These are phyloP conservation scores for Thunnus thynnus DNA, from an alignment of 2,113 vertebrate species.

Conservation along the genomic window DNA sequence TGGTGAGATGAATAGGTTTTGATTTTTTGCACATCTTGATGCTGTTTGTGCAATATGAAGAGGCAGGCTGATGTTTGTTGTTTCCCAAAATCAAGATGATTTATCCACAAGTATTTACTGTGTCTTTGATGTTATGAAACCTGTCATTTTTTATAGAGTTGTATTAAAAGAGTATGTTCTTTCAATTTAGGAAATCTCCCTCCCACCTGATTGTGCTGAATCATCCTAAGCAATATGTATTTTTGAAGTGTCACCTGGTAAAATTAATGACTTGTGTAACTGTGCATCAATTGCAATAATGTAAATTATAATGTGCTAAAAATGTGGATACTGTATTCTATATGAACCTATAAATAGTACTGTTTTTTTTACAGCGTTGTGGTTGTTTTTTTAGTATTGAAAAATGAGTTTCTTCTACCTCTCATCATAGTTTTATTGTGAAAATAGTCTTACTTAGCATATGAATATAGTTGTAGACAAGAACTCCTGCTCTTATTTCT, in stretches of 20 bases:
- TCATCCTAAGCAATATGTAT: conserved; percentile 76
- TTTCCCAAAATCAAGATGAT: conserved; percentile 21
- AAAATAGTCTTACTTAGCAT: not conserved
- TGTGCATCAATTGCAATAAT: conserved; percentile 82
- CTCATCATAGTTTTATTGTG: conserved; percentile 7
- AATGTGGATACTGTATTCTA: conserved; percentile 71
- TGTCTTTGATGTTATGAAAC: conserved; percentile 42
- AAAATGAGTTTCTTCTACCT: not conserved
- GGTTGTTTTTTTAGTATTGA: conserved; percentile 24
- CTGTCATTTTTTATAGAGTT: conserved; percentile 35
- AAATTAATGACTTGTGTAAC: conserved; percentile 67
- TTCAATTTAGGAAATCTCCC: conserved; percentile 36
- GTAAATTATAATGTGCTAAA: conserved; percentile 73
- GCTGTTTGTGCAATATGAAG: conserved; percentile 61
- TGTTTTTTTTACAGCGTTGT: conserved; percentile 57
- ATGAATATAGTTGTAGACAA: not conserved
- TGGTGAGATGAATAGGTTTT: conserved; percentile 6
- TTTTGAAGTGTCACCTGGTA: conserved; percentile 68
- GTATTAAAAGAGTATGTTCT: conserved; percentile 29
- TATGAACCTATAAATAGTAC: conserved; percentile 73
- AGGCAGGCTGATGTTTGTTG: conserved; percentile 27
- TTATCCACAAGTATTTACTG: conserved; percentile 39
- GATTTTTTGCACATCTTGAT: conserved; percentile 35
- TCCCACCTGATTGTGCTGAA: conserved; percentile 56
- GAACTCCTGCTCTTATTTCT: conserved; percentile 1